These are phyloP conservation scores for Sceloporus undulatus DNA, from an alignment of 2,113 vertebrate species.

Conservation along the genomic window DNA sequence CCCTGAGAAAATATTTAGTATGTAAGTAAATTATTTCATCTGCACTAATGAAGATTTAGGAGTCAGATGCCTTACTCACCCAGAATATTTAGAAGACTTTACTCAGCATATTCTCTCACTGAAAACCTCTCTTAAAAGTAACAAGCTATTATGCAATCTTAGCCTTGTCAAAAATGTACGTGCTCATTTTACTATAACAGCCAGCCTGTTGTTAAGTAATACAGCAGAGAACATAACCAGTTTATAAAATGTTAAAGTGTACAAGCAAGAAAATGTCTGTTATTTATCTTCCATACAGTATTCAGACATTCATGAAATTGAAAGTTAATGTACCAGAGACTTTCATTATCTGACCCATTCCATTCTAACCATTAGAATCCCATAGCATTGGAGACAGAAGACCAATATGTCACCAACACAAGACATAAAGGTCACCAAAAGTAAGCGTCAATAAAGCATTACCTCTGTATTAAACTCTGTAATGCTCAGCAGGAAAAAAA, in stretches of 20 bases:
- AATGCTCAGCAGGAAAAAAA: constrained; percentile 76
- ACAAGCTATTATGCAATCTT: constrained; percentile 70
- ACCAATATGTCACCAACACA: constrained; percentile 83
- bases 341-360: constrained; percentile 88
- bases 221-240: constrained; percentile 66
- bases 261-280: constrained; percentile 80
- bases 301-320: constrained; percentile 87
- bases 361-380: constrained; percentile 81
- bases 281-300: constrained; percentile 82
- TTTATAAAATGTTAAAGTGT: constrained; percentile 81
- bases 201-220: constrained; percentile 69
- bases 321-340: constrained; percentile 88
- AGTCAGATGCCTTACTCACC: background rate
- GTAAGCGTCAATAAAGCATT: constrained; percentile 81
- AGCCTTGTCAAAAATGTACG: constrained; percentile 68
- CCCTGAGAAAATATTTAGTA: constrained; percentile 24
- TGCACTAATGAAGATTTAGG: constrained; percentile 39
- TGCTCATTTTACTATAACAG: constrained; percentile 64
- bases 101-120: constrained; percentile 55
- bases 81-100: constrained; percentile 48
- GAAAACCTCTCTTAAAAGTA: constrained; percentile 54
- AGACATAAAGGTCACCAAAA: constrained; percentile 84
- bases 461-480: constrained; percentile 80
- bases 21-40: background rate
- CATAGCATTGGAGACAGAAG: constrained; percentile 78